Evolutionary conservation across 2,888 invertebrate genomes (phyloP).

Genomic region (Quadriops clusia): DNA sequence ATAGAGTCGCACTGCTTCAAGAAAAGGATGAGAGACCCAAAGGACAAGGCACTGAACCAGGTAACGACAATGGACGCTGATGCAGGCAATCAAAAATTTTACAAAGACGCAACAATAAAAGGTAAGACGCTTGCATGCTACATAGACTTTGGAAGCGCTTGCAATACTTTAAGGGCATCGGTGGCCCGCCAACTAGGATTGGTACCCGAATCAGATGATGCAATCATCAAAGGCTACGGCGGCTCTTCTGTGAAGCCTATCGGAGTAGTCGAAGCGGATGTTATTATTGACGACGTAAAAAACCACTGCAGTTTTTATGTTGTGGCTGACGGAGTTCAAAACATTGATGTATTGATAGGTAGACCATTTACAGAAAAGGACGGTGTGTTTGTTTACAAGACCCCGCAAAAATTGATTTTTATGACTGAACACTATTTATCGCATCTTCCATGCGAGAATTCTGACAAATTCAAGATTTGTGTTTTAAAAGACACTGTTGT

Average conservation of each 20-base stretch:
- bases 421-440: background rate
- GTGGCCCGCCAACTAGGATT: slow-evolving; percentile 1
- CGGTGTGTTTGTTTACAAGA: slow-evolving; percentile 2
- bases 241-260: slow-evolving; percentile 6
- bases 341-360: slow-evolving; percentile 3
- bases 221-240: slow-evolving; percentile 7
- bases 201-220: slow-evolving; percentile 1
- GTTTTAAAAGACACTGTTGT: background rate
- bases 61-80: too few relatives aligned
- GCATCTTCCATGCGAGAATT: background rate
- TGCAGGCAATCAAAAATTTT: slow-evolving; percentile 7
- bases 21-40: slow-evolving; percentile 4
- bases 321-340: slow-evolving; percentile 2
- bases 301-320: slow-evolving; percentile 7
- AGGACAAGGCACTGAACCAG: too few relatives aligned
- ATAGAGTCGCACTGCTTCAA: slow-evolving; percentile 3
- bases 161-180: slow-evolving; percentile 11
- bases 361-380: slow-evolving; percentile 1
- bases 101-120: slow-evolving; percentile 9
- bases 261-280: slow-evolving; percentile 6
- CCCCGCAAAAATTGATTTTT: slow-evolving; percentile 1
- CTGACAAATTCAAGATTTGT: slow-evolving; percentile 4
- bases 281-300: slow-evolving; percentile 7
- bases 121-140: slow-evolving; percentile 7
- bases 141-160: slow-evolving; percentile 12